Evolutionary conservation across 2,797 vertebrate genomes (phyloP), one percentile per base, ranked within the genome.

Genomic region (Podarcis siculus): DNA sequence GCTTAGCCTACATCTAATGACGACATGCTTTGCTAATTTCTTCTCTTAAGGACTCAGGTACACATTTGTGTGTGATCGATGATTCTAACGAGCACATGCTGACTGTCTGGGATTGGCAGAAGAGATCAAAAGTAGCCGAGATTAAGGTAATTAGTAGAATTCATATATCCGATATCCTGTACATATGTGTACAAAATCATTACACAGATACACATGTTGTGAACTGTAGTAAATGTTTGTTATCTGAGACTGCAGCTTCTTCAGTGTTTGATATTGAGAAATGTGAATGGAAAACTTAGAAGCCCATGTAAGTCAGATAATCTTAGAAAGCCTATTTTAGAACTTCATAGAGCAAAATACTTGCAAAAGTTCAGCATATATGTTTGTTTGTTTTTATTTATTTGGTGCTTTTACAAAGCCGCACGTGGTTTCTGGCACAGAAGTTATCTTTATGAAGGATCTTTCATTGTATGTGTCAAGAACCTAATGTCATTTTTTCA

Each of bases 51-150:
- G 99, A 99, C 96, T 98, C 98, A 4, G 99, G 99, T 76, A 96
- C 97, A 91, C 98, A 99, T 96, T 97, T 99, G 90, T 98, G 98
- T 84, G 98, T 99, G 82, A 97, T 99, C 12, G 99, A 99, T 86
- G 99, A 99, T 95, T 99, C 98, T 82, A 99, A 99, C 21, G 99
- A 99, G 80, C 99, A 99, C 95, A 99, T 99, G 99, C 95, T 99
- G 92, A 99, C 99, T 1, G 98, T 99, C 9, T 99, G 99, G 99
- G 98, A 99, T 86, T 99, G 98, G 98, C 98, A 98, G 94, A 99
- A 97, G 96, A 99, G 98, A 93, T 98, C 97, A 35, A 99, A 98
- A 98, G 97, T 98, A 32, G 98, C 98, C 83, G 99, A 99, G 96
- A 98, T 99, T 96, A 99, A 99, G 98, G 99, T 99, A 95, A 96